Base-by-base conservation (phyloP, 2,888 invertebrate species). In the Arctia plantaginis region DNA sequence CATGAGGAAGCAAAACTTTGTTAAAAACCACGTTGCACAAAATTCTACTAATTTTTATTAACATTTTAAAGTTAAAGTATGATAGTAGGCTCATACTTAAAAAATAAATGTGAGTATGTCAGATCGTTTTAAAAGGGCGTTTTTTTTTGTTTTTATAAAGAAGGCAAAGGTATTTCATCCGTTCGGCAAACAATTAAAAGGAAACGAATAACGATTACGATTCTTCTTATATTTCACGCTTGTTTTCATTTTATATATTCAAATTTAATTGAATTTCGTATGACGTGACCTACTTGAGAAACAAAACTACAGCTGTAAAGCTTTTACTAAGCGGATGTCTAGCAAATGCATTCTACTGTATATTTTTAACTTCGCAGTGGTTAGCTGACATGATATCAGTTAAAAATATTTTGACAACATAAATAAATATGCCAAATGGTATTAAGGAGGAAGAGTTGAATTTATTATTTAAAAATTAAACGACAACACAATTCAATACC, bases 291-390 rank as follows among this genome's bases (percentile, higher is more conserved):
- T 78, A 93, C 91, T 88, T 81, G 51, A 74, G 33, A 76, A 83
- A 80, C 81, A 77, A 66, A 73, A 47, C 44, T 72, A 72, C 80
- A 81, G 75, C 78, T 77, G 80, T 77, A 84, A 77, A 86, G 88
- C 88, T 88, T 89, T 90, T 87, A 85, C 64, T 80, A 82, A 74
- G 66, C 85, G 84, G 87, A 91, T 88, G 89, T 87, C 89, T 87
- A 80, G 84, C 87, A 88, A 89, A 90, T 92, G 92, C 92, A 91
- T 87, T 89, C 87, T 87, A 88, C 85, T 39, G 69, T 76, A 59
- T 80, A 79, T 82, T 80, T 83, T 82, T 75, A 75, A 75, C 67
- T 74, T 55, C 67, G 71, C 39, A 67, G 41, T 47, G 64, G 69
- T 69, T 66, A 71, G 55, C 35, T 71, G 27, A 27, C 30, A 27